phyloP scores from a whole-genome alignment of 2,797 vertebrate genomes.

The Rhabdophis nuchalis region DNA sequence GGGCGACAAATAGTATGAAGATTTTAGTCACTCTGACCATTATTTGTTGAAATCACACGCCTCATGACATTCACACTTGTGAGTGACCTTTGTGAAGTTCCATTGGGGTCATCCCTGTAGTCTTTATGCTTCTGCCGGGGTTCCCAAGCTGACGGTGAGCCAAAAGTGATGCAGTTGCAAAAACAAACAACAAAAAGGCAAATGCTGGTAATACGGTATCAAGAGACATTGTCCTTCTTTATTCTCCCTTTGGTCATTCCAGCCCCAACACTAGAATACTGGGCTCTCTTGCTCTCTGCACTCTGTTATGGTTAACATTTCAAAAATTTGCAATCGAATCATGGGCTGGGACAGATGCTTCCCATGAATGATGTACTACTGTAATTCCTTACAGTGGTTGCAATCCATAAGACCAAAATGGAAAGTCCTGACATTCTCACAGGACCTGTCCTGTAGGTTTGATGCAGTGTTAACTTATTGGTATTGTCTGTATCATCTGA shows the following conservation, averaged over 20 bases:
- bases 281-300: neutral
- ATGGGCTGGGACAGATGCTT: neutral
- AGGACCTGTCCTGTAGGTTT: neutral
- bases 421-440: neutral
- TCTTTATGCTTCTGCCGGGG: neutral
- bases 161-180: neutral
- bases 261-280: neutral
- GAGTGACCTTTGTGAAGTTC: neutral
- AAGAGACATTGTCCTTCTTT: neutral
- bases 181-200: neutral
- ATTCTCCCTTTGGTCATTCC: neutral
- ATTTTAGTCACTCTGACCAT: neutral
- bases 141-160: neutral
- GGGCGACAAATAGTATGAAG: neutral
- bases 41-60: neutral
- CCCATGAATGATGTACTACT: neutral
- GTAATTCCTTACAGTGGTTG: neutral
- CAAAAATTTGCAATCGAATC: neutral
- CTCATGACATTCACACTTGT: neutral
- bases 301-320: neutral
- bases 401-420: neutral
- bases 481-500: neutral
- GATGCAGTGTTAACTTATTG: neutral
- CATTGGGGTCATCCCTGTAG: neutral
- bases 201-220: neutral